These are phyloP conservation scores for Cephalopterus ornatus DNA, from an alignment of 2,113 vertebrate genomes.

Conservation along the genomic window DNA sequence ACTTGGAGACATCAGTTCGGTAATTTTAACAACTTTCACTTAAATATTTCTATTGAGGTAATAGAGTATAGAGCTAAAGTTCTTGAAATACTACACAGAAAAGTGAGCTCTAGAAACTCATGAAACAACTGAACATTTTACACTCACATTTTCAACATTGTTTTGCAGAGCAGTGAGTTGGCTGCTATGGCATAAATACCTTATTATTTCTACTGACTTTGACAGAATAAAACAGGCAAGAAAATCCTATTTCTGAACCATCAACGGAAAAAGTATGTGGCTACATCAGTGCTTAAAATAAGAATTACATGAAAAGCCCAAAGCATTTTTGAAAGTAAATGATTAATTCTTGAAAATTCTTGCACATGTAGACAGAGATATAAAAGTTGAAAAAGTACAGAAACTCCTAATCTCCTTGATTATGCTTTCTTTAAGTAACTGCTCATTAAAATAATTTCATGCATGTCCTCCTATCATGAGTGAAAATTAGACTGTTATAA, in stretches of 20 bases:
- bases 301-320: background rate
- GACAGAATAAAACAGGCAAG: background rate
- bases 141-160: background rate
- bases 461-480: background rate
- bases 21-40: background rate
- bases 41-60: background rate
- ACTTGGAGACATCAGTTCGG: background rate
- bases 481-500: background rate
- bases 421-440: background rate
- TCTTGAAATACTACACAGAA: background rate
- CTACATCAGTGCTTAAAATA: background rate
- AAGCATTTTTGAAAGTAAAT: background rate
- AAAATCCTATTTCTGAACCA: background rate
- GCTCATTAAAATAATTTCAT: conserved; percentile 21
- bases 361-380: background rate
- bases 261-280: background rate
- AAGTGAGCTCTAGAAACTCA: background rate
- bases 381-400: background rate
- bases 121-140: background rate
- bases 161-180: background rate
- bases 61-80: background rate
- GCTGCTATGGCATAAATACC: background rate
- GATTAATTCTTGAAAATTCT: conserved; percentile 1
- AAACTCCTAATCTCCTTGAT: background rate
- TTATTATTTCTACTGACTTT: background rate